Percentiles rank a stretch among this genome's conserved stretches.
These are phyloP conservation scores for Drosophila leontia DNA, from an alignment of 1,140 invertebrate species.

Conservation along the genomic window DNA sequence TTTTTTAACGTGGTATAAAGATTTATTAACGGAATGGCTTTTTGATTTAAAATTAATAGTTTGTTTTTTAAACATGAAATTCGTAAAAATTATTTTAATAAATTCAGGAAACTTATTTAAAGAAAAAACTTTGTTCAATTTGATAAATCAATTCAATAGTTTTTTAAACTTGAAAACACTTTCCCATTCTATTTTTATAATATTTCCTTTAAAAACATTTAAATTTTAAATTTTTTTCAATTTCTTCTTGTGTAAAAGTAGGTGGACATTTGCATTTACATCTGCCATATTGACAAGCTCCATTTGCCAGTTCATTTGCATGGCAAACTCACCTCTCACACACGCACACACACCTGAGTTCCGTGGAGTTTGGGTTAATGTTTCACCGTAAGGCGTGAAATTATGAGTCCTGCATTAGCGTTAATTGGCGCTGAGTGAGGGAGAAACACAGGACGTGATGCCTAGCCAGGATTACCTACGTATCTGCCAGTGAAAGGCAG, in stretches of 20 bases:
- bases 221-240: not conserved
- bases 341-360: not conserved
- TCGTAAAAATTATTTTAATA: too few relatives aligned
- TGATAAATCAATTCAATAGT: too few relatives aligned
- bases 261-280: slow-evolving; percentile 38
- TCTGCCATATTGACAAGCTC: slow-evolving; percentile 64
- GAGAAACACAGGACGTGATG: slow-evolving; percentile 24
- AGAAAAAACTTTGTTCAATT: too few relatives aligned
- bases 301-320: slow-evolving; percentile 73
- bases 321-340: slow-evolving; percentile 28
- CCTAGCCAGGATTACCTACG: slow-evolving; percentile 23
- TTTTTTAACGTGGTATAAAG: too few relatives aligned
- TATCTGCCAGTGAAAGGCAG: not conserved
- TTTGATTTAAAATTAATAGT: too few relatives aligned
- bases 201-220: too few relatives aligned
- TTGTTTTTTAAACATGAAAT: too few relatives aligned
- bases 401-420: slow-evolving; percentile 71
- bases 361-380: slow-evolving; percentile 11
- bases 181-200: too few relatives aligned
- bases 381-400: slow-evolving; percentile 65
- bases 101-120: too few relatives aligned
- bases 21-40: too few relatives aligned
- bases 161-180: too few relatives aligned
- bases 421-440: slow-evolving; percentile 59
- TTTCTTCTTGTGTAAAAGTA: not conserved